These are phyloP conservation scores for Charanyca ferruginea DNA, from an alignment of 2,888 invertebrate genomes.

Conservation along the genomic window DNA sequence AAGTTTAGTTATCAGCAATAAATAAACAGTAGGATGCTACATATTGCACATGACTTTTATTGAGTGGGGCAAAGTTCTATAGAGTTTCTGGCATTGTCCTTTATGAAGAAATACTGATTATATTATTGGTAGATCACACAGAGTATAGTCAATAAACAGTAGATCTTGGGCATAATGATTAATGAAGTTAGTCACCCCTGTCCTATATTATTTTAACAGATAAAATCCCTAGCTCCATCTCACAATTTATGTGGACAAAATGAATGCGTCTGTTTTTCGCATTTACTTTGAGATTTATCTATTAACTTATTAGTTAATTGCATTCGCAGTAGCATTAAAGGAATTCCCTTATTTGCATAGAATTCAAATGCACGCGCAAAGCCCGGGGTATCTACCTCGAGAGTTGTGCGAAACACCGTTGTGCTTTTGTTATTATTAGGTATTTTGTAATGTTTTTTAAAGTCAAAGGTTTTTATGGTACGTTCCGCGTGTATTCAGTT, in stretches of 20 bases:
- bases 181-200: too few relatives aligned
- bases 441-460: slow-evolving; percentile 15
- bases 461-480: too few relatives aligned
- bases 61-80: too few relatives aligned
- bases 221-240: slow-evolving; percentile 13
- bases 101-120: too few relatives aligned
- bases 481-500: background rate
- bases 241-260: slow-evolving; percentile 29
- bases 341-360: slow-evolving; percentile 60
- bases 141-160: too few relatives aligned
- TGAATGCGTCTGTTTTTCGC: slow-evolving; percentile 33
- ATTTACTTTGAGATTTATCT: slow-evolving; percentile 41
- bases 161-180: too few relatives aligned
- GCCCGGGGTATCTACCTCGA: slow-evolving; percentile 27
- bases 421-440: slow-evolving; percentile 1
- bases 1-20: too few relatives aligned
- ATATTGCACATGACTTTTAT: too few relatives aligned
- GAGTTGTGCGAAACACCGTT: slow-evolving; percentile 20
- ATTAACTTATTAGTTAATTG: slow-evolving; percentile 59
- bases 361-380: slow-evolving; percentile 50
- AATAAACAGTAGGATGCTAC: too few relatives aligned
- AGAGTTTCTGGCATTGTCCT: too few relatives aligned
- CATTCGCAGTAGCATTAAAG: slow-evolving; percentile 53
- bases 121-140: too few relatives aligned
- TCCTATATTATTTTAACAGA: slow-evolving; percentile 20